Evolutionary conservation across 2,888 invertebrate genomes (phyloP).

Genomic region (Tetragonisca angustula): DNA sequence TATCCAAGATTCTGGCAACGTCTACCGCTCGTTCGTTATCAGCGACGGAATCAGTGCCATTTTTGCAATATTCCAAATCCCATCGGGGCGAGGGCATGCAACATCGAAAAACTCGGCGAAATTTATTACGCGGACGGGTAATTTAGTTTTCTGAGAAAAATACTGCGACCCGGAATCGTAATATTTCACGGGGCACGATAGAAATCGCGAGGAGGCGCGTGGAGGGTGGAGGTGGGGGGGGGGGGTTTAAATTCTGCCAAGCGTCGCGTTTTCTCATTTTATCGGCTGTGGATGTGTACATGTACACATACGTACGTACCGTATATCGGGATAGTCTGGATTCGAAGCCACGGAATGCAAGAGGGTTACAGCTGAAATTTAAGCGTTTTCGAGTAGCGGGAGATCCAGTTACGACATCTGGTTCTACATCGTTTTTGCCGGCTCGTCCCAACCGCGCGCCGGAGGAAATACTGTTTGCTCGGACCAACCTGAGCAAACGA

Average conservation of each 20-base stretch:
- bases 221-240: too few relatives aligned
- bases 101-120: background rate
- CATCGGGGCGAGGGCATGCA: too few relatives aligned
- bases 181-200: slow-evolving; percentile 3
- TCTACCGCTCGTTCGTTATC: background rate
- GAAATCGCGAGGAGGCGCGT: background rate
- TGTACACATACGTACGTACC: too few relatives aligned
- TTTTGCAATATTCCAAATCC: background rate
- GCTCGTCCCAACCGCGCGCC: background rate
- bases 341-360: background rate
- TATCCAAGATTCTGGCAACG: background rate
- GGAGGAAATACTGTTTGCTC: slow-evolving; percentile 3
- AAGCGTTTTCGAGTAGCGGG: slow-evolving; percentile 4
- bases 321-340: too few relatives aligned
- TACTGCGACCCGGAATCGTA: background rate
- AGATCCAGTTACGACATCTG: slow-evolving; percentile 26
- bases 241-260: slow-evolving; percentile 3
- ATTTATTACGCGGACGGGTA: background rate
- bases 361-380: background rate
- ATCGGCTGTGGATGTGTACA: background rate
- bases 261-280: slow-evolving; percentile 3
- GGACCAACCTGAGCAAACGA: slow-evolving; percentile 1
- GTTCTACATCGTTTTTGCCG: slow-evolving; percentile 15
- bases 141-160: background rate
- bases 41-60: background rate